Evolutionary conservation across 35 echinoderm and acorn worm species (phyloP).

Genomic region (Amphiura filiformis): DNA sequence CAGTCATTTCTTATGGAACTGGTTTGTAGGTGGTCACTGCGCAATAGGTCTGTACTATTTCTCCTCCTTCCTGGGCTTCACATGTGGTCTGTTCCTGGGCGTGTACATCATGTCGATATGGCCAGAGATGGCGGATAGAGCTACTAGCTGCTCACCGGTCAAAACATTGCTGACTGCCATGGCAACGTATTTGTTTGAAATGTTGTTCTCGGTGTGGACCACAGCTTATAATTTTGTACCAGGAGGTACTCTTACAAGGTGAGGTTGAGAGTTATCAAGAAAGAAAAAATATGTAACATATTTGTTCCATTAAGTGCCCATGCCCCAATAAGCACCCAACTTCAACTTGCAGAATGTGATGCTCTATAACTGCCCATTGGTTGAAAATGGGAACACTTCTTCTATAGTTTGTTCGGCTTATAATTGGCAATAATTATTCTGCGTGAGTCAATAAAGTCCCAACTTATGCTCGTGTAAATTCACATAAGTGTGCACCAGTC

Average conservation of each 20-base stretch:
- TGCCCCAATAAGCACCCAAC: too few relatives aligned
- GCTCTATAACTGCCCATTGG: too few relatives aligned
- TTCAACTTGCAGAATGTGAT: too few relatives aligned
- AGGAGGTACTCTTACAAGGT: constrained; percentile 58
- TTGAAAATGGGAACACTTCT: too few relatives aligned
- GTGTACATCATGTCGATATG: constrained; percentile 81
- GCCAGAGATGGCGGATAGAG: constrained; percentile 83
- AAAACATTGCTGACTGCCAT: constrained; percentile 72
- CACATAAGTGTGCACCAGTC: too few relatives aligned
- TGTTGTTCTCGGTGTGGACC: constrained; percentile 72
- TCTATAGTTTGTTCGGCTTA: too few relatives aligned
- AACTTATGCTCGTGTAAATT: too few relatives aligned
- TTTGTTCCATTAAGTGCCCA: too few relatives aligned
- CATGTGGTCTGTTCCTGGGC: constrained; percentile 66
- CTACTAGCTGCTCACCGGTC: constrained; percentile 76
- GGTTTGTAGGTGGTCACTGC: constrained; percentile 90
- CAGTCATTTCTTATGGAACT: constrained; percentile 88
- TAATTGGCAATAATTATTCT: too few relatives aligned
- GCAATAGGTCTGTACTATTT: constrained; percentile 72
- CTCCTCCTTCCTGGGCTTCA: constrained; percentile 33
- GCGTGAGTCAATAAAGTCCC: too few relatives aligned
- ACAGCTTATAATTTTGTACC: constrained; percentile 83
- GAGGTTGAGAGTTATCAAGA: too few relatives aligned
- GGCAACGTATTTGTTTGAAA: constrained; percentile 50
- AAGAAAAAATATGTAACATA: background rate